phyloP scores from a whole-genome alignment of 2,797 vertebrate species.

The Cynodonichthys magdalenae region DNA sequence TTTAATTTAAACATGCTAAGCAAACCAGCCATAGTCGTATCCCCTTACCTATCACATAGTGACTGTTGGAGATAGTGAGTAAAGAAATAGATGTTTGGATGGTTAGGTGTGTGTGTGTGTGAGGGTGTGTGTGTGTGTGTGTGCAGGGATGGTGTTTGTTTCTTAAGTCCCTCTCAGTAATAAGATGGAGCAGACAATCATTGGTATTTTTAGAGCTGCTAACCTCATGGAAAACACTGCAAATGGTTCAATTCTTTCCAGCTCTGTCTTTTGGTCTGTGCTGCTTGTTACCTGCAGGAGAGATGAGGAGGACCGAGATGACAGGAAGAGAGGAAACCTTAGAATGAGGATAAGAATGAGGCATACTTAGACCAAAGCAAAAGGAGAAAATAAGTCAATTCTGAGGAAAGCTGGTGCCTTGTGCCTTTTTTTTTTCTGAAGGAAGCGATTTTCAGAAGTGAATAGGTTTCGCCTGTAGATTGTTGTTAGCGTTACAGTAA shows the following conservation, averaged over 20 bases:
- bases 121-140: too few relatives aligned
- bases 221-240: constrained; percentile 46
- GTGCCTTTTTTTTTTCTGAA: neutral
- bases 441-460: constrained; percentile 18
- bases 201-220: constrained; percentile 63
- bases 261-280: constrained; percentile 39
- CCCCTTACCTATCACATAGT: too few relatives aligned
- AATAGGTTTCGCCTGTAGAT: constrained; percentile 3
- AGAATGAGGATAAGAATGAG: constrained; percentile 6
- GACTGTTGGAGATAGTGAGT: too few relatives aligned
- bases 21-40: too few relatives aligned
- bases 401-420: constrained; percentile 12
- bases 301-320: constrained; percentile 3
- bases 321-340: constrained; percentile 20
- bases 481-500: constrained; percentile 9
- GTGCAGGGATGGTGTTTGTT: neutral
- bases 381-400: constrained; percentile 34
- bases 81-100: too few relatives aligned
- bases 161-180: constrained; percentile 45
- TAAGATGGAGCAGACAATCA: constrained; percentile 51
- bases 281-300: constrained; percentile 45
- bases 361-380: constrained; percentile 1
- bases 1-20: too few relatives aligned
- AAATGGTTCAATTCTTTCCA: constrained; percentile 49
- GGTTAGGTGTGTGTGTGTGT: too few relatives aligned